Conservation (phyloP, 2,797 vertebrate genomes). For the Peromyscus nudipes region DNA sequence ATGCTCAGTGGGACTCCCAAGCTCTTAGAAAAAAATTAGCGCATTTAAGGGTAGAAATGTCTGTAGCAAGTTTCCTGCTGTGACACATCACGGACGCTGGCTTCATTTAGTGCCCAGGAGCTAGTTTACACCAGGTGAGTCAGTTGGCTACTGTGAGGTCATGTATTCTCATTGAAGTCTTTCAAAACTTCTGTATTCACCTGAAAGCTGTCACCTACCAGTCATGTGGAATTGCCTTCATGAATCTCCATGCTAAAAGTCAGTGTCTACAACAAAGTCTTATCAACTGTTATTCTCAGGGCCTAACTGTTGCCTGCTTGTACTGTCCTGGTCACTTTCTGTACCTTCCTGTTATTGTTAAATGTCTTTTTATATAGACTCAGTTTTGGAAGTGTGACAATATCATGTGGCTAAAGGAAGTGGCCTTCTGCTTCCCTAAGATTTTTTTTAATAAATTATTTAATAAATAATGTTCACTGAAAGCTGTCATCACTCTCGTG, state of each 20-base stretch:
- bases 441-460: constrained; percentile 73
- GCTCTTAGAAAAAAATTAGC: constrained; percentile 33
- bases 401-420: constrained; percentile 35
- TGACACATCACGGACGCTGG: constrained; percentile 55
- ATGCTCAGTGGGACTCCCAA: constrained; percentile 22
- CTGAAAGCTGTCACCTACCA: constrained; percentile 17
- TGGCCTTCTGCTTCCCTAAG: constrained; percentile 55
- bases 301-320: neutral
- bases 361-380: constrained; percentile 45
- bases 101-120: constrained; percentile 47
- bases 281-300: constrained; percentile 61
- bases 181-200: constrained; percentile 30
- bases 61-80: neutral
- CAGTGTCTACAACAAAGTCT: constrained; percentile 22
- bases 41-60: constrained; percentile 27
- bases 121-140: neutral
- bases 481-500: constrained; percentile 6
- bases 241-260: constrained; percentile 15
- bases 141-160: neutral
- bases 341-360: constrained; percentile 25
- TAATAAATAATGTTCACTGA: constrained; percentile 28
- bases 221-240: constrained; percentile 31
- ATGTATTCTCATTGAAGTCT: constrained; percentile 15
- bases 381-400: constrained; percentile 55
- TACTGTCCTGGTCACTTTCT: neutral